These are phyloP conservation scores for Ctenochaetus hawaiiensis DNA, from an alignment of 2,797 vertebrate species.

Conservation along the genomic window DNA sequence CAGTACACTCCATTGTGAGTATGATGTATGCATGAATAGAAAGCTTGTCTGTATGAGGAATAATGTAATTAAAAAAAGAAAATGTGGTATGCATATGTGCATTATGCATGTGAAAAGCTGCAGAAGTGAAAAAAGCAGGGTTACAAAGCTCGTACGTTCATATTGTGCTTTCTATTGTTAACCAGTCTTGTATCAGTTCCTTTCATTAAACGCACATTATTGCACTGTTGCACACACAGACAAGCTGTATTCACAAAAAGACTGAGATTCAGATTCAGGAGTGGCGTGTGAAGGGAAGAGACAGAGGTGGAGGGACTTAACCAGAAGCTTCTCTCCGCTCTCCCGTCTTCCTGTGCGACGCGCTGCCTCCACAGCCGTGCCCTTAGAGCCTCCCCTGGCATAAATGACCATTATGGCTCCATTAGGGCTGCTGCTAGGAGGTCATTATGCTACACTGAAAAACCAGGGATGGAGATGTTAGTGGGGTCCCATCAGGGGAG, in stretches of 20 bases:
- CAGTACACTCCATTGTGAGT: constrained; percentile 53
- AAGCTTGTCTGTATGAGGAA: constrained; percentile 49
- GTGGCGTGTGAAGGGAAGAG: constrained; percentile 50
- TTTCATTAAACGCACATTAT: constrained; percentile 66
- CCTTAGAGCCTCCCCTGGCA: constrained; percentile 79
- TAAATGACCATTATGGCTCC: constrained; percentile 86
- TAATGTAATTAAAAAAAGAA: constrained; percentile 74
- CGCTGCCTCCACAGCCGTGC: constrained; percentile 74
- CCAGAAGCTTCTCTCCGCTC: constrained; percentile 56
- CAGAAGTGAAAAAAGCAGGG: constrained; percentile 63
- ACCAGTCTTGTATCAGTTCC: constrained; percentile 64
- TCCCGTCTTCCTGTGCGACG: constrained; percentile 67
- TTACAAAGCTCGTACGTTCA: constrained; percentile 67
- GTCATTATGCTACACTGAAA: constrained; percentile 81
- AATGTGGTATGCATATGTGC: constrained; percentile 68
- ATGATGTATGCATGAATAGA: constrained; percentile 63
- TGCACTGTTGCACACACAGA: constrained; percentile 35
- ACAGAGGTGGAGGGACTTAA: constrained; percentile 56
- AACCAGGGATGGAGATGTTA: constrained; percentile 80
- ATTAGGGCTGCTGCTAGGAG: constrained; percentile 81
- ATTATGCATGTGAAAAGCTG: constrained; percentile 68
- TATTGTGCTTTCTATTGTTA: constrained; percentile 74
- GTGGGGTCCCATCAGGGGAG: constrained; percentile 74
- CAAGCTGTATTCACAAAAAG: constrained; percentile 61
- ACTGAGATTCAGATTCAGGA: constrained; percentile 45